Percentiles rank a stretch among this genome's conserved stretches.
These are phyloP conservation scores for Euthynnus affinis DNA, from an alignment of 2,797 vertebrate species.

Conservation along the genomic window DNA sequence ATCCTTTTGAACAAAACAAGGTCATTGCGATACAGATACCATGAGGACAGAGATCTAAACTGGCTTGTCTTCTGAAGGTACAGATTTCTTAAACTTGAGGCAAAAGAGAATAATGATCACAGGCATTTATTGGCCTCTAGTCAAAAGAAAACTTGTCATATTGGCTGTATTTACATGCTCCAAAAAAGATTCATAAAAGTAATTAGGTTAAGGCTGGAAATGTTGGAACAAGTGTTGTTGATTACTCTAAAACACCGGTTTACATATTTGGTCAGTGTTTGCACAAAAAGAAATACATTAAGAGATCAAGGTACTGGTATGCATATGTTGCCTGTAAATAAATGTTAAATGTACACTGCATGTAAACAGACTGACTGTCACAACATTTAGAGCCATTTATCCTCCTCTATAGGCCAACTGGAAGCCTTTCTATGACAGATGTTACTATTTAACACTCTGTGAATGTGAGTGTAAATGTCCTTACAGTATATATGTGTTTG, in stretches of 20 bases:
- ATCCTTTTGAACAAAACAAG: not conserved
- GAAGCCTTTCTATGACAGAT: not conserved
- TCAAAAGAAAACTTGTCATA: constrained; percentile 35
- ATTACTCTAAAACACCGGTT: not conserved
- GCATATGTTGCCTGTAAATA: too few relatives aligned
- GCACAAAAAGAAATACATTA: too few relatives aligned
- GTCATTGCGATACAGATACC: not conserved
- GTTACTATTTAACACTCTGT: not conserved
- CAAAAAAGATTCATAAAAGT: constrained; percentile 12
- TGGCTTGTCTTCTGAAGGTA: constrained; percentile 21
- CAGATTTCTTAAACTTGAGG: constrained; percentile 22
- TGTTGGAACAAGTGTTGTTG: constrained; percentile 14
- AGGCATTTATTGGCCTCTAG: constrained; percentile 17
- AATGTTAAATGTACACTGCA: too few relatives aligned
- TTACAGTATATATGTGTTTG: not conserved
- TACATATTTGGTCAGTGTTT: not conserved
- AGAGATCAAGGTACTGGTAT: too few relatives aligned
- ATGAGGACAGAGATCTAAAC: not conserved
- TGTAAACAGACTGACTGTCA: too few relatives aligned
- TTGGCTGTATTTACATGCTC: not conserved
- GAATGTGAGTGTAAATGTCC: not conserved
- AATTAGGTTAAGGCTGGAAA: constrained; percentile 22
- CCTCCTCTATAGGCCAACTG: too few relatives aligned
- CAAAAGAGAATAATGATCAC: constrained; percentile 27
- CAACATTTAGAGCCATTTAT: too few relatives aligned